A percentile compares a stretch with the other conserved stretches of the same genome.
Evolutionary conservation across 2,888 invertebrate species (phyloP).

Genomic region (Lithophane socia): DNA sequence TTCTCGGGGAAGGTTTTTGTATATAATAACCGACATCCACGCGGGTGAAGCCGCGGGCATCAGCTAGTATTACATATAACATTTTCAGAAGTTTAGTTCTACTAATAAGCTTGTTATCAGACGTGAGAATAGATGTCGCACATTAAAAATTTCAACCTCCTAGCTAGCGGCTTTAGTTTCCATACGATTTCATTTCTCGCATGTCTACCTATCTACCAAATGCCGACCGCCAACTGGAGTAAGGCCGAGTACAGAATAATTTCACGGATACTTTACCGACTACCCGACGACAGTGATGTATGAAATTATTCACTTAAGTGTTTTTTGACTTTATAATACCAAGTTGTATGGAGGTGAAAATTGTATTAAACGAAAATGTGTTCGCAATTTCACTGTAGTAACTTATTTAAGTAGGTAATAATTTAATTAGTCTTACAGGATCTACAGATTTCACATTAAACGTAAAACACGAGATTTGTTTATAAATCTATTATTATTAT

Average conservation of each 20-base stretch:
- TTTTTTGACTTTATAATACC: constrained; percentile 38
- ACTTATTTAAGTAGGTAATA: neutral
- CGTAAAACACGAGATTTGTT: neutral
- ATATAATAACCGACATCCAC: too few species aligned
- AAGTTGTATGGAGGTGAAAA: constrained; percentile 20
- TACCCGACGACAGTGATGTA: constrained; percentile 57
- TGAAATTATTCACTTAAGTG: constrained; percentile 61
- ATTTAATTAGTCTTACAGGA: neutral
- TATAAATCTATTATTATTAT: too few species aligned
- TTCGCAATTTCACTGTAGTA: neutral
- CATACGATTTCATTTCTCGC: constrained; percentile 73
- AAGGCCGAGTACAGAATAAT: constrained; percentile 71
- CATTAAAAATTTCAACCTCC: constrained; percentile 15
- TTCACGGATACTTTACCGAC: constrained; percentile 72
- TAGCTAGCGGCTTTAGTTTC: constrained; percentile 64
- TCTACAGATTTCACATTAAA: neutral
- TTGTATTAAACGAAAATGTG: constrained; percentile 12
- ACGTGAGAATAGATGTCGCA: neutral
- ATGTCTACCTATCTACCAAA: constrained; percentile 55
- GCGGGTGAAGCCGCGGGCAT: too few species aligned
- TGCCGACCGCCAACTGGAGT: constrained; percentile 45
- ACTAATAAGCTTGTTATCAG: neutral
- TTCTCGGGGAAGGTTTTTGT: too few species aligned
- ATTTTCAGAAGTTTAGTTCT: too few species aligned
- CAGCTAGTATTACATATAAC: too few species aligned